Evolutionary conservation across 1,140 invertebrate species (phyloP), one percentile per base, ranked within the genome.

Genomic region (Planococcus citri): DNA sequence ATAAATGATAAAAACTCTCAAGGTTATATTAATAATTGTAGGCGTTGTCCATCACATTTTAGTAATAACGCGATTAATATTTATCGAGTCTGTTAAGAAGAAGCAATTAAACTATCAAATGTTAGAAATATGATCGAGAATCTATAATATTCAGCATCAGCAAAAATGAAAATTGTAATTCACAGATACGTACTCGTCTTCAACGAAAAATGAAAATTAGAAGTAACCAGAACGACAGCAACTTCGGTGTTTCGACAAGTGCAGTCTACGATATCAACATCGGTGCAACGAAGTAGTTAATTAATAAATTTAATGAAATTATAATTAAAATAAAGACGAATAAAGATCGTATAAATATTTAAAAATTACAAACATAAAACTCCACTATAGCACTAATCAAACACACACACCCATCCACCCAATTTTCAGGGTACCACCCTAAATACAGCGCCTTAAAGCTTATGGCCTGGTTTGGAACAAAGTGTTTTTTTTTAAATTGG

Each of bases 11-110:
- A 20, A 9, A 51, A 51, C n/a, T 17, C 41, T 51, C 41, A 51
- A 51, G 41, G 41, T 51, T 51, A 51, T n/a, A 51, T 51, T 51
- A 51, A 51, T 51, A 51, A 51, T 51, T 51, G 41, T 51, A 51
- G 41, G 41, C 41, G 41, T 51, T 51, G 41, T 51, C 41, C 41
- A 51, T 51, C 17, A 33, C 29, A 33, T 33, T 33, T 12, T 33
- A 33, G 41, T 51, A 17, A 51, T 51, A 51, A 33, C 29, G 12
- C n/a, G n/a, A n/a, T n/a, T n/a, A n/a, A n/a, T n/a, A n/a, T n/a
- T n/a, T n/a, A n/a, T n/a, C n/a, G n/a, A n/a, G n/a, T n/a, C n/a
- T n/a, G n/a, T n/a, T n/a, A n/a, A n/a, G n/a, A n/a, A n/a, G n/a
- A n/a, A n/a, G n/a, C n/a, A n/a, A n/a, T n/a, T n/a, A n/a, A n/a